A percentile compares a stretch with the other conserved stretches of the same genome.
Evolutionary conservation across 2,113 vertebrate genomes (phyloP).

Genomic region (Protobothrops mucrosquamatus): DNA sequence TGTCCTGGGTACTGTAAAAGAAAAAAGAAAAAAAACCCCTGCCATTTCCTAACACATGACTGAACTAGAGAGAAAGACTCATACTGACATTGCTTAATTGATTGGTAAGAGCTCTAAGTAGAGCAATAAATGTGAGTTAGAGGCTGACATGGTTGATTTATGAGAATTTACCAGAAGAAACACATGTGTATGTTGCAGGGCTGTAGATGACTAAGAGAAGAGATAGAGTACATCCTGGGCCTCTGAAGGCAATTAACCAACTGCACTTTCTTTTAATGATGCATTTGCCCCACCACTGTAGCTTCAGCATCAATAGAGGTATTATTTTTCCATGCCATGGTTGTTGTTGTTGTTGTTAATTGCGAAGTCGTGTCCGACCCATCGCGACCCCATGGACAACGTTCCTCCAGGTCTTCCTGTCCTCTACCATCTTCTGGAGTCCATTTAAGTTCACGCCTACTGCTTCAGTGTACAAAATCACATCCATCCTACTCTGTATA

Average conservation of each 20-base stretch:
- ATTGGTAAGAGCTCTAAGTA: conserved; percentile 27
- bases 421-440: too few species aligned
- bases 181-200: conserved; percentile 44
- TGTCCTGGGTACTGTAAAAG: neutral
- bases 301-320: neutral
- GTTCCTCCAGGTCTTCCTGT: too few species aligned
- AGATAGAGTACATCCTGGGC: conserved; percentile 1
- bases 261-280: conserved; percentile 6
- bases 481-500: neutral
- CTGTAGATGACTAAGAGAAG: conserved; percentile 37
- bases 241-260: conserved; percentile 12
- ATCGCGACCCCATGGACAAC: too few species aligned
- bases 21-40: accelerated
- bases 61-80: conserved; percentile 32
- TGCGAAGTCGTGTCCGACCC: too few species aligned
- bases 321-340: neutral
- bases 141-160: conserved; percentile 52
- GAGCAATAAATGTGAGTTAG: conserved; percentile 50
- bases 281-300: neutral
- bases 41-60: conserved; percentile 55
- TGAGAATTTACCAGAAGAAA: conserved; percentile 42
- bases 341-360: too few species aligned
- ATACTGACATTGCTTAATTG: conserved; percentile 27
- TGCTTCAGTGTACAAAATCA: neutral
- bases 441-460: too few species aligned